Percentiles rank a stretch among this genome's conserved stretches.
These are phyloP conservation scores for Cecidostiba fungosa DNA, from an alignment of 2,888 invertebrate genomes.

Conservation along the genomic window DNA sequence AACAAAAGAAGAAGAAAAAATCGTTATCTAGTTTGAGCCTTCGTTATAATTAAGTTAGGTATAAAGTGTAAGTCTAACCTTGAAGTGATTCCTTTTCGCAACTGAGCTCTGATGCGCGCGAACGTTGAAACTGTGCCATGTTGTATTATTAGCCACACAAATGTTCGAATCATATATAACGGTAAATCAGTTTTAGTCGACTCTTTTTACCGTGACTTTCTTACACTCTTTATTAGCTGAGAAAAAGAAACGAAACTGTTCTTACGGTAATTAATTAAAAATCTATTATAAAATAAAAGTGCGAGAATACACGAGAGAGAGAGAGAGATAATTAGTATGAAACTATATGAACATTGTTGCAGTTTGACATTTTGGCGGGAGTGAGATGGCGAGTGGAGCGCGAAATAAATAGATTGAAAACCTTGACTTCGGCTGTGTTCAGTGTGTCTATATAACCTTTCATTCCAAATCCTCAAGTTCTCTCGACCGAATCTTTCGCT, in stretches of 20 bases:
- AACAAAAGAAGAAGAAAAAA: not conserved
- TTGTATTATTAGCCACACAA: slow-evolving; percentile 62
- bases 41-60: slow-evolving; percentile 47
- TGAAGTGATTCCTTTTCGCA: slow-evolving; percentile 62
- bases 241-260: slow-evolving; percentile 14
- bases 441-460: slow-evolving; percentile 57
- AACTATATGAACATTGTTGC: slow-evolving; percentile 54
- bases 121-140: slow-evolving; percentile 64
- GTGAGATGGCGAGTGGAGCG: slow-evolving; percentile 34
- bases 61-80: slow-evolving; percentile 50
- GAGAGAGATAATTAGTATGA: no score
- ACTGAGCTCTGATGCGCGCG: slow-evolving; percentile 39
- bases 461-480: slow-evolving; percentile 57
- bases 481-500: not conserved
- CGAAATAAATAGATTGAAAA: slow-evolving; percentile 60
- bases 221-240: slow-evolving; percentile 59
- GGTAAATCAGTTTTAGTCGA: slow-evolving; percentile 59
- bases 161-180: slow-evolving; percentile 58
- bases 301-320: no score
- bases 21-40: slow-evolving; percentile 40
- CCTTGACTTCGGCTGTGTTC: slow-evolving; percentile 62
- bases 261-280: slow-evolving; percentile 24
- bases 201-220: slow-evolving; percentile 63
- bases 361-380: slow-evolving; percentile 53
- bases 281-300: no score